Evolutionary conservation across 1,140 invertebrate genomes (phyloP).

Genomic region (Drosophila teissieri): DNA sequence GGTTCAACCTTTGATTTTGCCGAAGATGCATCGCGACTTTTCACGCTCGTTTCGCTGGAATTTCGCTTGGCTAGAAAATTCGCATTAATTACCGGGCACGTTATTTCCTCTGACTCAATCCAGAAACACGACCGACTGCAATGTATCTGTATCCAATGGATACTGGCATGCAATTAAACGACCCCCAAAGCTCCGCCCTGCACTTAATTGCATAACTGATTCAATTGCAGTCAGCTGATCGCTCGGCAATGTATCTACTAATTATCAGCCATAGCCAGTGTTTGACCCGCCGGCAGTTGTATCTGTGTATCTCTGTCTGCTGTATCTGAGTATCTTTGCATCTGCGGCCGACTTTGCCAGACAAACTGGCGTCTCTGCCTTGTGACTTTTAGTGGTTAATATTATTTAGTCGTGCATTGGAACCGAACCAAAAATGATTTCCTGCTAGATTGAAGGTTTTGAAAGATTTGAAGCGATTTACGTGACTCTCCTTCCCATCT

Average conservation of each 20-base stretch:
- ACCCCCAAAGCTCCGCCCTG: constrained; percentile 15
- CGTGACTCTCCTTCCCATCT: constrained; percentile 1
- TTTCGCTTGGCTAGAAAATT: constrained; percentile 15
- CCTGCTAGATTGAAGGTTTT: too few species aligned
- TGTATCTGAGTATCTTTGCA: constrained; percentile 13
- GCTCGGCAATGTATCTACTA: constrained; percentile 31
- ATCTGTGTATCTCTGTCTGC: constrained; percentile 1
- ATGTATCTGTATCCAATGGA: constrained; percentile 12
- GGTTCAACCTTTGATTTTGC: neutral
- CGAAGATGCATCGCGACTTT: neutral
- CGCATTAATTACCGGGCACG: constrained; percentile 21
- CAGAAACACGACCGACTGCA: neutral
- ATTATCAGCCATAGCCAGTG: constrained; percentile 14
- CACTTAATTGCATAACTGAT: constrained; percentile 42
- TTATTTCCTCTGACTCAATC: constrained; percentile 18
- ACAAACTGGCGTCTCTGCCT: constrained; percentile 21
- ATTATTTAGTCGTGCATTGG: neutral
- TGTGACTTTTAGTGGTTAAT: neutral
- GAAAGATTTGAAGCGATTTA: neutral
- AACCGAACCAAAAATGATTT: neutral
- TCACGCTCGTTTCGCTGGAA: constrained; percentile 13
- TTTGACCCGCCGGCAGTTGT: neutral
- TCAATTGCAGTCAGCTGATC: constrained; percentile 39
- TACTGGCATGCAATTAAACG: constrained; percentile 31
- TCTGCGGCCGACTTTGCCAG: constrained; percentile 24